Evolutionary conservation across 1,140 invertebrate species (phyloP).

Genomic region (Papilio aristodemus): DNA sequence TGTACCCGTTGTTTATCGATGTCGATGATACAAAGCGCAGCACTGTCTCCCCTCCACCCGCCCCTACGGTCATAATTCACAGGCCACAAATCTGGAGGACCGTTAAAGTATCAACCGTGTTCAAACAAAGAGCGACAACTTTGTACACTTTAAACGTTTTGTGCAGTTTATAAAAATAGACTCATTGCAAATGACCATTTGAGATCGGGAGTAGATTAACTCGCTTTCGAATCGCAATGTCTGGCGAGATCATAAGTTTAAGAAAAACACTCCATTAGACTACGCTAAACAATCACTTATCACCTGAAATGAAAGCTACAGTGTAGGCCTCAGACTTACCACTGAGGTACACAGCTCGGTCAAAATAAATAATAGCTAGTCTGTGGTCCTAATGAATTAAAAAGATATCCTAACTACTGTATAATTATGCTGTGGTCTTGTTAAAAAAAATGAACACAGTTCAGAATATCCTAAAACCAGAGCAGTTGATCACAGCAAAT

Average conservation of each 20-base stretch:
- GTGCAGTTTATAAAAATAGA: neutral
- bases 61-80: constrained; percentile 56
- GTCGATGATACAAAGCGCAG: constrained; percentile 46
- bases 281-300: no score
- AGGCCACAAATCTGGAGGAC: constrained; percentile 67
- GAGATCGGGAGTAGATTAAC: neutral
- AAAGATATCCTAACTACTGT: no score
- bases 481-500: neutral
- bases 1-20: constrained; percentile 41
- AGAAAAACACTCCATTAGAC: no score
- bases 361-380: no score
- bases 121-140: constrained; percentile 59
- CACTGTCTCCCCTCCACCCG: constrained; percentile 38
- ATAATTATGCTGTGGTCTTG: no score
- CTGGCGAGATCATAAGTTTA: no score
- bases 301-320: no score
- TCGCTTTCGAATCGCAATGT: neutral
- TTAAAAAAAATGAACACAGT: no score
- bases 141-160: constrained; percentile 37
- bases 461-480: neutral
- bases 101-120: constrained; percentile 59
- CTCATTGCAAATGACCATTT: neutral
- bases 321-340: no score
- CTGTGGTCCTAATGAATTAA: no score
- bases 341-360: no score